Evolutionary conservation across 1,140 invertebrate species (phyloP).

Genomic region (Pogonognathellus flavescens): DNA sequence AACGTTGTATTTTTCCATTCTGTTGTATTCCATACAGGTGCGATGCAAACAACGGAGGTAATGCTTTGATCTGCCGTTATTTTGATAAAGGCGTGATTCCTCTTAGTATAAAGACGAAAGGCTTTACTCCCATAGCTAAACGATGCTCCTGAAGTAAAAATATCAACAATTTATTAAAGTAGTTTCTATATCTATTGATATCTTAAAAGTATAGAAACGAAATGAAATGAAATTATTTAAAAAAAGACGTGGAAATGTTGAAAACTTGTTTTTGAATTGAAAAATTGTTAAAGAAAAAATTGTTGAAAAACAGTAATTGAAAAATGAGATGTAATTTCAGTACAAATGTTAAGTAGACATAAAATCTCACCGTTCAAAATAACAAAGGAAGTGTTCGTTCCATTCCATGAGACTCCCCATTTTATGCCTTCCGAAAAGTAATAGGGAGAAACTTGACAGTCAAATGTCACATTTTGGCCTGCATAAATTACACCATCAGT

Average conservation of each 20-base stretch:
- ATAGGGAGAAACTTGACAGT: constrained; percentile 37
- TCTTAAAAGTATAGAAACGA: too few relatives aligned
- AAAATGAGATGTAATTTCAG: too few relatives aligned
- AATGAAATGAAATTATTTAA: too few relatives aligned
- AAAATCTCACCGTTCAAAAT: constrained; percentile 29
- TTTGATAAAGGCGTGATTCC: constrained; percentile 25
- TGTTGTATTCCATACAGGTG: constrained; percentile 62
- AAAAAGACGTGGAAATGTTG: too few relatives aligned
- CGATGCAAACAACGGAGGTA: constrained; percentile 47
- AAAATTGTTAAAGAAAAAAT: not conserved
- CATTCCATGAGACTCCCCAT: constrained; percentile 44
- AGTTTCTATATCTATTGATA: not conserved
- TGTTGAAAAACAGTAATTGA: too few relatives aligned
- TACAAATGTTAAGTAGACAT: not conserved
- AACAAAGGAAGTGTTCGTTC: constrained; percentile 14
- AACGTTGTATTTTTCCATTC: constrained; percentile 58
- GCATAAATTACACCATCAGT: constrained; percentile 17
- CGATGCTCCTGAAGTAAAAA: not conserved
- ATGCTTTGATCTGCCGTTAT: constrained; percentile 16
- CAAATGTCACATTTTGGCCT: constrained; percentile 21
- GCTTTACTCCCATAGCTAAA: not conserved
- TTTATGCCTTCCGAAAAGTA: constrained; percentile 55
- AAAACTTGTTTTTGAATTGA: too few relatives aligned
- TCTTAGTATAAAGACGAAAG: constrained; percentile 20
- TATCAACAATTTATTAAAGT: not conserved